Evolutionary conservation across 1,140 invertebrate genomes (phyloP).

Genomic region (Oscheius sp.): DNA sequence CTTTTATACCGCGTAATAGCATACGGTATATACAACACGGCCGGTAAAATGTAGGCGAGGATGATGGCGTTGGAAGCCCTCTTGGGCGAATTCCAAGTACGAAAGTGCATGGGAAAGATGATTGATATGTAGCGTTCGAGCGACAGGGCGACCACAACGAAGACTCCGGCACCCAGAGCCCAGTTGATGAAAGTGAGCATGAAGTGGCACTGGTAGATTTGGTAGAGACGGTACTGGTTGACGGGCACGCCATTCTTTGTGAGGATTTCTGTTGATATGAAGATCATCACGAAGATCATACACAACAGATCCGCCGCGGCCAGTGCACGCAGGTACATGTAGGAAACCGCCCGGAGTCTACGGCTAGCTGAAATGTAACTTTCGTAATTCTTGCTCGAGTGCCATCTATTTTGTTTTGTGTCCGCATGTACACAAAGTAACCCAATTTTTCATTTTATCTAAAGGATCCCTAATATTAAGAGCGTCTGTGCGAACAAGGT

Average conservation of each 20-base stretch:
- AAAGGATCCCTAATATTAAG: too few species aligned
- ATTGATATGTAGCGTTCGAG: slow-evolving; percentile 58
- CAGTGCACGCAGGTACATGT: slow-evolving; percentile 54
- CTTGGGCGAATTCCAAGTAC: slow-evolving; percentile 55
- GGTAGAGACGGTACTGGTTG: slow-evolving; percentile 44
- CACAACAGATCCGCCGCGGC: slow-evolving; percentile 58
- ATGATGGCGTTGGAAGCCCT: slow-evolving; percentile 54
- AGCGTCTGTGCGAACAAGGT: too few species aligned
- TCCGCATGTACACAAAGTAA: too few species aligned
- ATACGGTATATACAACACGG: slow-evolving; percentile 58
- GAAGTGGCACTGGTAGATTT: slow-evolving; percentile 57
- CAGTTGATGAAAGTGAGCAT: slow-evolving; percentile 60
- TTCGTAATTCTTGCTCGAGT: too few species aligned
- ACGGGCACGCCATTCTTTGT: slow-evolving; percentile 38
- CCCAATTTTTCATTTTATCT: too few species aligned
- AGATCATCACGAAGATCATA: slow-evolving; percentile 60
- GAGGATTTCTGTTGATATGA: slow-evolving; percentile 47
- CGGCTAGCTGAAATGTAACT: slow-evolving; percentile 40
- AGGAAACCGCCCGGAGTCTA: slow-evolving; percentile 56
- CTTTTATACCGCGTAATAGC: slow-evolving; percentile 48
- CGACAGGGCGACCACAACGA: slow-evolving; percentile 55
- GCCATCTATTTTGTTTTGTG: too few species aligned
- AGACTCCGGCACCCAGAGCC: slow-evolving; percentile 57
- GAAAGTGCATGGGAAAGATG: slow-evolving; percentile 60
- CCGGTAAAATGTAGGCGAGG: slow-evolving; percentile 54